These are phyloP conservation scores for Pristionchus mayeri DNA, from an alignment of 2,888 invertebrate species.

Conservation along the genomic window DNA sequence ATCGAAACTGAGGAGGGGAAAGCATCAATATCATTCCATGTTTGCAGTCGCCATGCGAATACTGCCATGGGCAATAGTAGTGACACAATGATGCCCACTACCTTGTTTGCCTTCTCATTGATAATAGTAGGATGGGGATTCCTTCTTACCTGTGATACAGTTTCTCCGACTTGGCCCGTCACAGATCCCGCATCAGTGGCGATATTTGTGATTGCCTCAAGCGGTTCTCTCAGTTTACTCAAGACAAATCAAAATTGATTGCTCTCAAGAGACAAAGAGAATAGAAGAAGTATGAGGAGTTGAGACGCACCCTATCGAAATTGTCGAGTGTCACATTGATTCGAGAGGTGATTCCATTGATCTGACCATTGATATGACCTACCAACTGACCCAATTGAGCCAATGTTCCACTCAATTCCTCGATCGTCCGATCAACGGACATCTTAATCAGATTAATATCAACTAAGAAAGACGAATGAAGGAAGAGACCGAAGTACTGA, in stretches of 20 bases:
- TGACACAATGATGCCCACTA: not conserved
- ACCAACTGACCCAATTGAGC: conserved; percentile 72
- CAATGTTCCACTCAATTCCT: conserved; percentile 72
- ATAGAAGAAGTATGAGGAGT: conserved; percentile 20
- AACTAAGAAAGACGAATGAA: not conserved
- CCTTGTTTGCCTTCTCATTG: not conserved
- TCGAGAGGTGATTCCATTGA: conserved; percentile 71
- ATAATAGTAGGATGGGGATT: not conserved
- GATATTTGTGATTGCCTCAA: conserved; percentile 69
- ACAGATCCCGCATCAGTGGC: conserved; percentile 72
- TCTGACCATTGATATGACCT: conserved; percentile 73
- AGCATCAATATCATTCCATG: conserved; percentile 3
- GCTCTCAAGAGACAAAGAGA: conserved; percentile 39
- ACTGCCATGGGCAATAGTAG: not conserved
- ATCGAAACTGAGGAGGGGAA: too few species aligned
- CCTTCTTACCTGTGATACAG: conserved; percentile 67
- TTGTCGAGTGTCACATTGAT: conserved; percentile 73
- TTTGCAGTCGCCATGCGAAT: conserved; percentile 18
- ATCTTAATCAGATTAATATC: conserved; percentile 51
- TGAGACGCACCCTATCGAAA: conserved; percentile 64
- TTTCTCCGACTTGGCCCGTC: conserved; percentile 73
- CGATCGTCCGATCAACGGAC: conserved; percentile 74
- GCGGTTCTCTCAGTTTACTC: conserved; percentile 40
- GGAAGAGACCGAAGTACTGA: not conserved
- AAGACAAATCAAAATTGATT: conserved; percentile 40